Percentiles rank a stretch among this genome's conserved stretches.
Conservation (phyloP, 2,888 invertebrate species). For the Tetranychus piercei region DNA sequence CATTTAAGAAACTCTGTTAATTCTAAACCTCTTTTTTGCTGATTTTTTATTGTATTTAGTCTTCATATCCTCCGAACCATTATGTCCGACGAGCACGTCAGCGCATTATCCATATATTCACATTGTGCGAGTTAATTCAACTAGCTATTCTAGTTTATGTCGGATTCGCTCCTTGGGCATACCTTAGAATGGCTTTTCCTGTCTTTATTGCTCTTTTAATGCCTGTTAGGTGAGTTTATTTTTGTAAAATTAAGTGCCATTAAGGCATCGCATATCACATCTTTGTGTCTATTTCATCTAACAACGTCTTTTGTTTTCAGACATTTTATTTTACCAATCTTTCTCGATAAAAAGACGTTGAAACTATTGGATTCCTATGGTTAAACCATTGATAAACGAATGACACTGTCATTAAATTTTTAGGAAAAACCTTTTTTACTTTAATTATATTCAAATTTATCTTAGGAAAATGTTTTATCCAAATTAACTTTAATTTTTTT, state of each 20-base stretch:
- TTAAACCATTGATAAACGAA: conserved; percentile 5
- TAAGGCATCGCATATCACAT: not conserved
- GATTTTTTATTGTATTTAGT: conserved; percentile 5
- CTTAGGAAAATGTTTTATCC: not conserved
- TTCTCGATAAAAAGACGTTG: conserved; percentile 9
- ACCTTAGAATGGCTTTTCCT: conserved; percentile 43
- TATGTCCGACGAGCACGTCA: conserved; percentile 37
- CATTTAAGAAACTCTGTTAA: not conserved
- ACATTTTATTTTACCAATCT: conserved; percentile 7
- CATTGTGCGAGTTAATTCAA: conserved; percentile 34
- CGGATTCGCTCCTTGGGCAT: conserved; percentile 33
- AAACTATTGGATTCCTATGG: conserved; percentile 36
- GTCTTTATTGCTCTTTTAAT: conserved; percentile 34
- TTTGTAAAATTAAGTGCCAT: not conserved
- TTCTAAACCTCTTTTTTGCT: not conserved
- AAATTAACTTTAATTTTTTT: too few relatives aligned
- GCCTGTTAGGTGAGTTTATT: conserved; percentile 30
- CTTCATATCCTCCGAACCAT: conserved; percentile 36
- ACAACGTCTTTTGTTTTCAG: not conserved
- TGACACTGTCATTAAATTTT: not conserved
- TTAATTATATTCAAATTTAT: not conserved
- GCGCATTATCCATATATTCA: conserved; percentile 35
- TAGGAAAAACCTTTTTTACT: not conserved
- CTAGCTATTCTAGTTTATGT: conserved; percentile 33
- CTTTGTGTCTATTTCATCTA: too few relatives aligned